These are phyloP conservation scores for Bactericera cockerelli DNA, from an alignment of 1,140 invertebrate species.

Conservation along the genomic window DNA sequence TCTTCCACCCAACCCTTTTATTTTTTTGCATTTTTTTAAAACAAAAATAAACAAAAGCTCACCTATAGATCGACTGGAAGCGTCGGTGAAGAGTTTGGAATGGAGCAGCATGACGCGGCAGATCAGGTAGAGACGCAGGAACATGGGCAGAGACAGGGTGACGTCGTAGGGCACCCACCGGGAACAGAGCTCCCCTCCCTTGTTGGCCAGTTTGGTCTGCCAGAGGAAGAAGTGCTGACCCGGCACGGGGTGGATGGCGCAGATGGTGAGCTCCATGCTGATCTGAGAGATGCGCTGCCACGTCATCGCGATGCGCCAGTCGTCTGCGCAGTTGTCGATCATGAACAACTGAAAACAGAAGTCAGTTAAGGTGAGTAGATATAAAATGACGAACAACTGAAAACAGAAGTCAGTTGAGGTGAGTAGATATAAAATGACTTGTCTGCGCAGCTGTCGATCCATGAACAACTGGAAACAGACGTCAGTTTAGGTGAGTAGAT, in stretches of 20 bases:
- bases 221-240: slow-evolving; percentile 90
- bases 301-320: slow-evolving; percentile 99
- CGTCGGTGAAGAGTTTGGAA: slow-evolving; percentile 97
- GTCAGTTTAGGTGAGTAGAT: too few species aligned
- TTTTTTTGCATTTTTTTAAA: slow-evolving; percentile 42
- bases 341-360: slow-evolving; percentile 92
- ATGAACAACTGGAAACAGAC: too few species aligned
- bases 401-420: too few species aligned
- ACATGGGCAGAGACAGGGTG: slow-evolving; percentile 95
- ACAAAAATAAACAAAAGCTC: too few species aligned
- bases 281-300: slow-evolving; percentile 90
- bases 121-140: slow-evolving; percentile 95
- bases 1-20: too few species aligned
- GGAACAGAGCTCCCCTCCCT: slow-evolving; percentile 64
- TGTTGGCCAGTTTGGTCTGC: slow-evolving; percentile 89
- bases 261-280: slow-evolving; percentile 79
- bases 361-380: too few species aligned
- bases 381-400: too few species aligned
- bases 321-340: slow-evolving; percentile 99
- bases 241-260: slow-evolving; percentile 93
- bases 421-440: too few species aligned
- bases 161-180: slow-evolving; percentile 88
- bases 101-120: slow-evolving; percentile 98
- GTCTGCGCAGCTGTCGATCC: slow-evolving; percentile 98
- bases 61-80: slow-evolving; percentile 71